Base-by-base conservation (phyloP, 1,140 invertebrate species). In the Octopus sinensis region DNA sequence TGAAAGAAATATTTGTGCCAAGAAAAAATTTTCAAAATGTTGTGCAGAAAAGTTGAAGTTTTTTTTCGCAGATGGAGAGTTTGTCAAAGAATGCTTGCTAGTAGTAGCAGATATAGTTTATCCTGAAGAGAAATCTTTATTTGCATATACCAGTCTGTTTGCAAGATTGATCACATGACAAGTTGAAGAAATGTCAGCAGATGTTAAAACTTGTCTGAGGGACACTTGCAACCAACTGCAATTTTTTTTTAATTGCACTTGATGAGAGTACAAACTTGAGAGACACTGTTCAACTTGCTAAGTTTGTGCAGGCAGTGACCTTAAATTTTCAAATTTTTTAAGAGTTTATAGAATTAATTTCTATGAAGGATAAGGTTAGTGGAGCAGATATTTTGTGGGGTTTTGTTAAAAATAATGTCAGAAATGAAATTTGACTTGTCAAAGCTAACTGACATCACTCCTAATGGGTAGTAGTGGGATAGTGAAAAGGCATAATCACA, bases 371-470 rank as follows among this genome's bases (percentile, higher is more conserved):
- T n/a, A 68, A 12, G 62, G 62, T 68, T 68, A 68, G 12, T 68
- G 62, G 62, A 68, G 62, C 62, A 68, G 62, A 68, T n/a, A 68
- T 68, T 68, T 68, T 68, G 3, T 68, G 62, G n/a, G n/a, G 62
- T n/a, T 68, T 68, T 68, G 62, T 68, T 68, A n/a, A 68, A 68
- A 68, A 68, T 68, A n/a, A 68, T 68, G 62, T 68, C 62, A 68
- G 3, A 68, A 68, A 68, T 68, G 3, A 68, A 68, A 68, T n/a
- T 68, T 68, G 62, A 68, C n/a, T 9, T n/a, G 62, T 13, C 62
- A n/a, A 68, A 68, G 62, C 62, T 68, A 68, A 68, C n/a, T 68
- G 62, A n/a, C 62, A 68, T n/a, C 62, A 68, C 62, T 13, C 12
- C 62, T 68, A n/a, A 68, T 68, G 62, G 62, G 62, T n/a, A 68